Percentiles rank a stretch among this genome's conserved stretches.
Evolutionary conservation across 2,888 invertebrate genomes (phyloP).

Genomic region (Dryococelus australis): DNA sequence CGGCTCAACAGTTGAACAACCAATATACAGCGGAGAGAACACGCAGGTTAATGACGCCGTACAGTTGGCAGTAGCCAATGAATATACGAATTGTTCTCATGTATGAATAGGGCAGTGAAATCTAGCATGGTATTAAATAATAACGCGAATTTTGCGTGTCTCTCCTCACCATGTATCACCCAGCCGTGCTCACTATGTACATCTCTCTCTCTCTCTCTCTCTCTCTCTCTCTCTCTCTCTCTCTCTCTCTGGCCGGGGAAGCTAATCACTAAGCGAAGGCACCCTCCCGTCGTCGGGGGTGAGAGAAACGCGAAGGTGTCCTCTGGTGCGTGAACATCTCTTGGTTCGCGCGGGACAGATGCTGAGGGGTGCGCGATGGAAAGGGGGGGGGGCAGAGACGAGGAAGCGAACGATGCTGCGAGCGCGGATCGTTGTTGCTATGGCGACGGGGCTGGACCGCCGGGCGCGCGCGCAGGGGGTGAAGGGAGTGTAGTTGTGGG

Average conservation of each 20-base stretch:
- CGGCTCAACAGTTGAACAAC: too few species aligned
- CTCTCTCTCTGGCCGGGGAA: neutral
- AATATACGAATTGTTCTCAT: too few species aligned
- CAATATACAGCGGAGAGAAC: too few species aligned
- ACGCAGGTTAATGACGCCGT: too few species aligned
- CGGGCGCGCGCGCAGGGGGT: neutral
- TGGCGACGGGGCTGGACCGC: neutral
- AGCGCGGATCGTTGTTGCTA: constrained; percentile 27
- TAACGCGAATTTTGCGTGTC: too few species aligned
- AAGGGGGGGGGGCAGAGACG: neutral
- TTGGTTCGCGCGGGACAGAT: neutral
- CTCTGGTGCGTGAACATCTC: neutral
- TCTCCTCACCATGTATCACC: too few species aligned
- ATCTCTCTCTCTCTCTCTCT: too few species aligned
- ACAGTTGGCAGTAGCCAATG: too few species aligned
- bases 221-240: neutral
- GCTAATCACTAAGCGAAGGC: neutral
- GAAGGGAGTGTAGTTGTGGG: neutral
- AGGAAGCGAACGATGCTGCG: neutral
- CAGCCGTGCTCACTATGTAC: too few species aligned
- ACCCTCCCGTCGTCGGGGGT: neutral
- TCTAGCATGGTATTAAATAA: too few species aligned
- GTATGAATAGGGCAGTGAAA: too few species aligned
- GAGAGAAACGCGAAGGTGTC: neutral
- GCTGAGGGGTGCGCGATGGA: too few species aligned